phyloP scores from a whole-genome alignment of 2,888 invertebrate species.

The Rhimphoctona megacephalus region DNA sequence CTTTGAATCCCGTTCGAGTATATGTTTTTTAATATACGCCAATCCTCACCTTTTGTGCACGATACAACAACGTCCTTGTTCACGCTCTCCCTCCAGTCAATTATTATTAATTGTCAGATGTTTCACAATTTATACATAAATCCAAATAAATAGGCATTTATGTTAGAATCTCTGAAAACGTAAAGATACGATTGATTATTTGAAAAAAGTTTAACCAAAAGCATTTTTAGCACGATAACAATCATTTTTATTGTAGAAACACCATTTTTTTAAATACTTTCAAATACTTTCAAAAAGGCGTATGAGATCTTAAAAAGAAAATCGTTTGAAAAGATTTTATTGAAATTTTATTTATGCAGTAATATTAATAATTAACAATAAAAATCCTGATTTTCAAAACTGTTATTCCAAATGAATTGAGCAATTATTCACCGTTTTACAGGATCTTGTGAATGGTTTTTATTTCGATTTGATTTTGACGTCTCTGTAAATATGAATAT shows the following conservation, averaged over 20 bases:
- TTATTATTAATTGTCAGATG: conserved; percentile 59
- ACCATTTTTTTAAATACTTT: not conserved
- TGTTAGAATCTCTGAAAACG: not conserved
- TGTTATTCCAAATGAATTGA: too few species aligned
- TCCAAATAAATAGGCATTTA: not conserved
- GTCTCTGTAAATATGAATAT: conserved; percentile 20
- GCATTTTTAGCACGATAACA: not conserved
- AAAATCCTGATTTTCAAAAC: not conserved
- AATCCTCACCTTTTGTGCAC: conserved; percentile 11
- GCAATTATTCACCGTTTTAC: not conserved
- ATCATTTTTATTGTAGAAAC: not conserved
- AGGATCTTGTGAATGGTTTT: not conserved
- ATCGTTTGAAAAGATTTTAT: not conserved
- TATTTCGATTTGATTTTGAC: not conserved
- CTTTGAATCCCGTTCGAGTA: conserved; percentile 14
- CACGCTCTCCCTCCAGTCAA: conserved; percentile 57
- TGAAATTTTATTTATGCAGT: not conserved
- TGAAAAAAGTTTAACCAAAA: not conserved
- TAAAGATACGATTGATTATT: not conserved
- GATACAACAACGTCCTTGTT: conserved; percentile 24
- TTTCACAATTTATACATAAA: conserved; percentile 22
- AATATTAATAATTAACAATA: too few species aligned
- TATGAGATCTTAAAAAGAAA: not conserved
- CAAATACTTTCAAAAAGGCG: not conserved
- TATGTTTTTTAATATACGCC: not conserved